phyloP scores from a whole-genome alignment of 2,888 invertebrate species.

The Calliphora vomitoria region DNA sequence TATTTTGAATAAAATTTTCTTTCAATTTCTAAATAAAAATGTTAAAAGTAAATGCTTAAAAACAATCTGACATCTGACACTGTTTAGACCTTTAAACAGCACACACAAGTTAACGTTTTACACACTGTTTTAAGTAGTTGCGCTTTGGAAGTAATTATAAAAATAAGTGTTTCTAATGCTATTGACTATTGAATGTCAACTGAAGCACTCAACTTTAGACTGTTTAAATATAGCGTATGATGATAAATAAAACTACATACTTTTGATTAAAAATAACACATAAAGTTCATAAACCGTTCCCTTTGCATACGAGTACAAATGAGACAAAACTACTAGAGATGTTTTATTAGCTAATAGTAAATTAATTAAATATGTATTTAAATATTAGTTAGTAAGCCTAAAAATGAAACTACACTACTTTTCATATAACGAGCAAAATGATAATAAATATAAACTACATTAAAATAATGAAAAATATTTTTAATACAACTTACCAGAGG shows the following conservation, averaged over 20 bases:
- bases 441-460: conserved; percentile 16
- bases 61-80: not conserved
- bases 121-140: conserved; percentile 6
- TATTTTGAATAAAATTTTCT: too few species aligned
- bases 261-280: not conserved
- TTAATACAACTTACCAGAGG: conserved; percentile 86
- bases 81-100: conserved; percentile 25
- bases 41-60: not conserved
- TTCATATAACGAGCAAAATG: conserved; percentile 29
- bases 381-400: conserved; percentile 56
- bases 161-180: not conserved
- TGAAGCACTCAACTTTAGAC: conserved; percentile 49
- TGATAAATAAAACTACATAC: conserved; percentile 8
- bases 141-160: not conserved
- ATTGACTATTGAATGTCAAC: conserved; percentile 48
- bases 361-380: conserved; percentile 6
- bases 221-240: conserved; percentile 20
- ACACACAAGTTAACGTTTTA: not conserved
- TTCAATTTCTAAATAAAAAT: too few species aligned
- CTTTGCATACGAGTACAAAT: conserved; percentile 29
- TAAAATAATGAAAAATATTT: conserved; percentile 30
- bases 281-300: conserved; percentile 47
- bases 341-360: conserved; percentile 18
- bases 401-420: conserved; percentile 50
- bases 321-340: conserved; percentile 18